Percentiles rank a stretch among this genome's conserved stretches.
These are phyloP conservation scores for Drosophila mimica DNA, from an alignment of 2,888 invertebrate genomes.

Conservation along the genomic window DNA sequence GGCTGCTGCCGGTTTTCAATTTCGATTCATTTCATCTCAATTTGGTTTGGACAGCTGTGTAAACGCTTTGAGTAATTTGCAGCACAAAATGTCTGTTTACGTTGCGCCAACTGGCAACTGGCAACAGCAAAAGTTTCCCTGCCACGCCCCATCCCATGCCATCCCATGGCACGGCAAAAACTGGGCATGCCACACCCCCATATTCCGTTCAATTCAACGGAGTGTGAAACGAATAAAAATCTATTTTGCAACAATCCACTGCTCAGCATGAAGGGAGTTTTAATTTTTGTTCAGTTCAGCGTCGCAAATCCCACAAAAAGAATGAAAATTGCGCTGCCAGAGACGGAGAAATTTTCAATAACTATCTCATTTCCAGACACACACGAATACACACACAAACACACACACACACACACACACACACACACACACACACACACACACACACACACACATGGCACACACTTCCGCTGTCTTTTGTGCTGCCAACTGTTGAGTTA, in stretches of 20 bases:
- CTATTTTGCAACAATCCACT: conserved; percentile 50
- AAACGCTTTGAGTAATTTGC: conserved; percentile 32
- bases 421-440: conserved; percentile 15
- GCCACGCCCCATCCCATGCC: neutral
- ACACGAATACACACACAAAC: conserved; percentile 6
- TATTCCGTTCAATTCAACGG: conserved; percentile 12
- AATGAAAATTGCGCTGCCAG: conserved; percentile 22
- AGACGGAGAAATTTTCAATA: conserved; percentile 54
- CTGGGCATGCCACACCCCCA: neutral
- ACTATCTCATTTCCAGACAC: conserved; percentile 48
- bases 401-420: neutral
- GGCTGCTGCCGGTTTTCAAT: conserved; percentile 11
- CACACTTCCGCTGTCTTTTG: conserved; percentile 37
- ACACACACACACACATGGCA: conserved; percentile 4
- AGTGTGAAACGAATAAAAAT: conserved; percentile 39
- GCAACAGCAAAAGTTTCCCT: neutral
- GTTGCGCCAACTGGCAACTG: neutral
- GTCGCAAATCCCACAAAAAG: conserved; percentile 27
- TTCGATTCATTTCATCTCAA: conserved; percentile 15
- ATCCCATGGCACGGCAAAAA: too few relatives aligned
- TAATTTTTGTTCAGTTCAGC: conserved; percentile 39
- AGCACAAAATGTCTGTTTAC: conserved; percentile 3
- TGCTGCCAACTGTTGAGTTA: conserved; percentile 68
- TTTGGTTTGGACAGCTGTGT: conserved; percentile 28
- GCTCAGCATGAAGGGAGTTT: conserved; percentile 38